phyloP scores from a whole-genome alignment of 2,113 vertebrate genomes.

The Lagopus leucura region DNA sequence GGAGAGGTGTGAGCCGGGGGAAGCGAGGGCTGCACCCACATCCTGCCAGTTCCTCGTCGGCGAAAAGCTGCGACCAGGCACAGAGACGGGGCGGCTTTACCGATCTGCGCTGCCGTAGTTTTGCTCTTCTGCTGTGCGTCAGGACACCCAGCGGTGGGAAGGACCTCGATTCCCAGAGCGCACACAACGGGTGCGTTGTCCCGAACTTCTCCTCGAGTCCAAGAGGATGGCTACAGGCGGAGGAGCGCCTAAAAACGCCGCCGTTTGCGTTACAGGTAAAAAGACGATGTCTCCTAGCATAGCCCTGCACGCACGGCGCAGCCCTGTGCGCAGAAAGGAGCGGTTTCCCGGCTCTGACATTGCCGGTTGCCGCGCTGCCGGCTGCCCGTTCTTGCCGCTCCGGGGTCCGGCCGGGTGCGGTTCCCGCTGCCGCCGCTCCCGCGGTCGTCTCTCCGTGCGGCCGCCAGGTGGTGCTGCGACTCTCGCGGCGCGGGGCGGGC shows the following conservation, averaged over 20 bases:
- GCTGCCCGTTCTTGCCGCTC: too few species aligned
- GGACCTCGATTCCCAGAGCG: not conserved
- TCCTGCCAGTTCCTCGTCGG: conserved; percentile 51
- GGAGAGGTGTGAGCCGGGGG: not conserved
- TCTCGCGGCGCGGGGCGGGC: too few species aligned
- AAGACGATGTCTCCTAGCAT: not conserved
- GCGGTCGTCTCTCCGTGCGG: too few species aligned
- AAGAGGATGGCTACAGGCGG: not conserved
- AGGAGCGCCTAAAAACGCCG: not conserved
- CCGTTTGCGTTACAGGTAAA: not conserved
- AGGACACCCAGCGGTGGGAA: not conserved
- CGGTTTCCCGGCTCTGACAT: not conserved
- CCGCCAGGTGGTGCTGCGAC: too few species aligned
- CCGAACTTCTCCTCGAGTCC: not conserved
- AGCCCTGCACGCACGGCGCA: not conserved
- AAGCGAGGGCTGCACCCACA: not conserved
- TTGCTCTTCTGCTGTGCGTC: not conserved
- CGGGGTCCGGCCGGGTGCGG: too few species aligned
- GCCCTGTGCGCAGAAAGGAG: not conserved
- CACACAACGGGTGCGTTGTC: too few species aligned
- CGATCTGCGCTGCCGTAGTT: not conserved
- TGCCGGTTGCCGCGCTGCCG: not conserved
- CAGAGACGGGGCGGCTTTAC: too few species aligned
- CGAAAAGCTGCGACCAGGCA: conserved; percentile 37
- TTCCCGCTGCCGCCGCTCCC: too few species aligned